Percentiles rank a stretch among this genome's conserved stretches.
phyloP scores from a whole-genome alignment of 2,888 invertebrate species.

The Tholera decimalis region DNA sequence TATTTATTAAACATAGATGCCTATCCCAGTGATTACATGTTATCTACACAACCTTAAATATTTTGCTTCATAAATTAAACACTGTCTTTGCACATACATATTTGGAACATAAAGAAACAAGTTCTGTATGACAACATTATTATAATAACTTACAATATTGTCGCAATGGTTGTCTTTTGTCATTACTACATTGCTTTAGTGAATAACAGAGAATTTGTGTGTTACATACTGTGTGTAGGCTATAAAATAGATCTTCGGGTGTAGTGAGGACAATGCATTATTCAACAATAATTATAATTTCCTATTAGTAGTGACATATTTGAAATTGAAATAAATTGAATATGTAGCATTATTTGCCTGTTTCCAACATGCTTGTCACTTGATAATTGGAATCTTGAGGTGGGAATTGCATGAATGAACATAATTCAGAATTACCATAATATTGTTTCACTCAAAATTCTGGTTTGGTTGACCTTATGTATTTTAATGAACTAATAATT shows the following conservation, averaged over 20 bases:
- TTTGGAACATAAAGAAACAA: conserved; percentile 37
- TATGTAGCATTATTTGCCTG: conserved; percentile 59
- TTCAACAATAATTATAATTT: conserved; percentile 42
- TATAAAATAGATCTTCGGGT: conserved; percentile 58
- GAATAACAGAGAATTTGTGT: conserved; percentile 61
- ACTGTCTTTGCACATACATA: conserved; percentile 62
- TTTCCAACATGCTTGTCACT: conserved; percentile 65
- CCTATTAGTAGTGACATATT: conserved; percentile 54
- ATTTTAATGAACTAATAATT: conserved; percentile 73
- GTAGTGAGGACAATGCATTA: conserved; percentile 39
- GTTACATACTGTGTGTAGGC: conserved; percentile 63
- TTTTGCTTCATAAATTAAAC: conserved; percentile 61
- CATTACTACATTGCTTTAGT: conserved; percentile 62
- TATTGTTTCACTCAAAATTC: conserved; percentile 62
- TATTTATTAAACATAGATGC: conserved; percentile 48
- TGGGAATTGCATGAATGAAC: conserved; percentile 44
- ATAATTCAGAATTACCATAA: conserved; percentile 17
- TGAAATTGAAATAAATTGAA: too few relatives aligned
- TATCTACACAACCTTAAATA: conserved; percentile 58
- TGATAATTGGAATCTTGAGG: conserved; percentile 66
- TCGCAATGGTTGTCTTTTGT: conserved; percentile 57
- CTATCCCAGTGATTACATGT: conserved; percentile 62
- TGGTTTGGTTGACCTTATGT: conserved; percentile 61
- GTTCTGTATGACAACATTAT: conserved; percentile 45
- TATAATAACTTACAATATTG: conserved; percentile 48